phyloP scores from a whole-genome alignment of 2,113 vertebrate species.

The Boleophthalmus pectinirostris region DNA sequence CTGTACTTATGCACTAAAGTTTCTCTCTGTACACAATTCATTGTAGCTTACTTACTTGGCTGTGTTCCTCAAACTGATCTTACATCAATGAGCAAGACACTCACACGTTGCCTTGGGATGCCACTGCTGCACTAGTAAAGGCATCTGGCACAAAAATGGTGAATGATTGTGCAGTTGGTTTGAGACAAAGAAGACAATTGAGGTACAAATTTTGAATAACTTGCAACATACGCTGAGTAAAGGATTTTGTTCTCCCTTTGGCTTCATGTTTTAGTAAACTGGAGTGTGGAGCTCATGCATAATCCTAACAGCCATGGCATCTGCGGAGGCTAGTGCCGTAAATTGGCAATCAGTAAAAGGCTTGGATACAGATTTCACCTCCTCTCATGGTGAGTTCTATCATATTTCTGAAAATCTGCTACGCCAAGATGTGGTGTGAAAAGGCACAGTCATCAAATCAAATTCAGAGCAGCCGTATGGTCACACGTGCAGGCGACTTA shows the following conservation, averaged over 20 bases:
- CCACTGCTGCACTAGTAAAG: too few species aligned
- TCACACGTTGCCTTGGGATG: too few species aligned
- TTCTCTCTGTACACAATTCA: too few species aligned
- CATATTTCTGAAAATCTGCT: constrained; percentile 20
- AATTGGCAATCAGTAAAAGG: constrained; percentile 33
- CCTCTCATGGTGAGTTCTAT: constrained; percentile 14
- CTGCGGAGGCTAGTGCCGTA: constrained; percentile 17
- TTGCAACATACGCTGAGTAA: constrained; percentile 7
- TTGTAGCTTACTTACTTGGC: too few species aligned
- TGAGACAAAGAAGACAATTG: constrained; percentile 12
- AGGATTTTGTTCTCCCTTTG: constrained; percentile 27
- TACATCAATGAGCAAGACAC: too few species aligned
- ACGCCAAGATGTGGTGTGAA: constrained; percentile 9
- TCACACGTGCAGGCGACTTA: constrained; percentile 16
- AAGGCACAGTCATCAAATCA: constrained; percentile 18
- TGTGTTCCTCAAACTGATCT: too few species aligned
- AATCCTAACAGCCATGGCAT: constrained; percentile 19
- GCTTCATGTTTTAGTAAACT: constrained; percentile 13
- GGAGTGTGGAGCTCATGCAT: constrained; percentile 35
- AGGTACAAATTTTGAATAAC: too few species aligned
- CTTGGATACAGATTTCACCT: constrained; percentile 24
- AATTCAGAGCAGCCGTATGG: constrained; percentile 10
- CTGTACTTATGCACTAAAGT: too few species aligned
- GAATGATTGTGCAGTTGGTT: too few species aligned
- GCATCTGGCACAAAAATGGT: too few species aligned